Evolutionary conservation across 2,797 vertebrate species (phyloP).

Genomic region (Sebastes cheni): DNA sequence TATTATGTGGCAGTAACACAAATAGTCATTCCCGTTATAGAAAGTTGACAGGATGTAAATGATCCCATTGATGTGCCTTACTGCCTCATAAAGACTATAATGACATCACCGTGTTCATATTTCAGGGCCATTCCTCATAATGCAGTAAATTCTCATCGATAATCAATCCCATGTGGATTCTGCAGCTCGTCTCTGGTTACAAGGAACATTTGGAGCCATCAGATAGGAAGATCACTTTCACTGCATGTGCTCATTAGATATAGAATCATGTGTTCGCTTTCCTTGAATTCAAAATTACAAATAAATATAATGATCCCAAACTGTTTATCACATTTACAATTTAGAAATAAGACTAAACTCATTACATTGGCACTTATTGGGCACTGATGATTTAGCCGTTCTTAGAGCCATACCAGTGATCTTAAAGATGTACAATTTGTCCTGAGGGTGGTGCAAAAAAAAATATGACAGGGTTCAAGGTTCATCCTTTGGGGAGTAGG

Average conservation of each 20-base stretch:
- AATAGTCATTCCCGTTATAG: not conserved
- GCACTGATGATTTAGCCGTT: not conserved
- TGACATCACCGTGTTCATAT: slow-evolving; percentile 20
- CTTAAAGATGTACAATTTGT: not conserved
- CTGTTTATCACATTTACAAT: not conserved
- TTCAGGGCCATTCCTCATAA: not conserved
- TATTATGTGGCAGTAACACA: not conserved
- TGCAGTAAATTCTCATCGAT: not conserved
- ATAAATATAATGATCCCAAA: not conserved
- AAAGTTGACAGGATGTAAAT: not conserved
- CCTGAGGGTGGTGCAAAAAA: not conserved
- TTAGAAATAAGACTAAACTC: not conserved
- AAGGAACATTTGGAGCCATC: slow-evolving; percentile 7
- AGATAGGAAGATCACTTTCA: slow-evolving; percentile 12
- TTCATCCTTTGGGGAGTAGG: not conserved
- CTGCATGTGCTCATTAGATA: not conserved
- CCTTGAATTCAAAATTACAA: not conserved
- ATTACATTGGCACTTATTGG: not conserved
- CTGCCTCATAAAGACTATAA: not conserved
- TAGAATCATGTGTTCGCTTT: not conserved
- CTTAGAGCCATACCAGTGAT: not conserved
- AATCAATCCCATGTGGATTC: slow-evolving; percentile 17
- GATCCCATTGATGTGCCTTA: not conserved
- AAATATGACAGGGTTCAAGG: not conserved
- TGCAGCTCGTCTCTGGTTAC: slow-evolving; percentile 20